Evolutionary conservation across 2,888 invertebrate genomes (phyloP), one percentile per base, ranked within the genome.

Genomic region (Actias luna): DNA sequence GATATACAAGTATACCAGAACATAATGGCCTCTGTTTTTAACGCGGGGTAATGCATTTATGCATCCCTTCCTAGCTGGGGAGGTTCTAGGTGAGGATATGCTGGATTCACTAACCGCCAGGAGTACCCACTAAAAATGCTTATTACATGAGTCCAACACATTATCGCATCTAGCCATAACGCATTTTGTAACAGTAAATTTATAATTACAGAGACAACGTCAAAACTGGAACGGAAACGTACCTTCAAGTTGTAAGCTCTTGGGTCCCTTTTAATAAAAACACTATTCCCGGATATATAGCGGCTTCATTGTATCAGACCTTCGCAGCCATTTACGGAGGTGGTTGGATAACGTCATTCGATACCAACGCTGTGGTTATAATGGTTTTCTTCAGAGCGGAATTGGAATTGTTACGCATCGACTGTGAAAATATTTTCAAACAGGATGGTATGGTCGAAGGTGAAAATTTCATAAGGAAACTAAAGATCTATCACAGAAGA

Each of bases 251-350:
- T 0, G 87, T 89, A 0, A 90, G 88, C 52, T 89, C 90, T 1
- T 92, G 90, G 90, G 85, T 89, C 0, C 91, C 92, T 0, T 90
- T 89, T 39, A 73, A 88, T 64, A 92, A 92, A 65, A 87, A 72
- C 22, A 80, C 71, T 0, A 52, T 75, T 0, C 18, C 64, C 5
- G 89, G 91, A 0, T 87, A 89, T 64, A 55, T 89, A 5, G 68
- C 65, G 0, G 87, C 89, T 0, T 88, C 84, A 0, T 39, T 72
- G 0, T 82, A 77, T 36, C 90, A 92, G 69, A 84, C 81, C n/a
- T 89, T 80, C 57, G 88, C 83, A 0, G 82, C 89, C 0, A 80
- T 89, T 0, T 88, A 88, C 4, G 92, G 89, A 0, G 87, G 87
- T 0, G 89, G 89, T 0, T 91, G 89, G 89, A 90, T 92, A 5